A percentile compares a stretch with the other conserved stretches of the same genome.
phyloP scores from a whole-genome alignment of 1,140 invertebrate species.

The Tenebrio molitor region DNA sequence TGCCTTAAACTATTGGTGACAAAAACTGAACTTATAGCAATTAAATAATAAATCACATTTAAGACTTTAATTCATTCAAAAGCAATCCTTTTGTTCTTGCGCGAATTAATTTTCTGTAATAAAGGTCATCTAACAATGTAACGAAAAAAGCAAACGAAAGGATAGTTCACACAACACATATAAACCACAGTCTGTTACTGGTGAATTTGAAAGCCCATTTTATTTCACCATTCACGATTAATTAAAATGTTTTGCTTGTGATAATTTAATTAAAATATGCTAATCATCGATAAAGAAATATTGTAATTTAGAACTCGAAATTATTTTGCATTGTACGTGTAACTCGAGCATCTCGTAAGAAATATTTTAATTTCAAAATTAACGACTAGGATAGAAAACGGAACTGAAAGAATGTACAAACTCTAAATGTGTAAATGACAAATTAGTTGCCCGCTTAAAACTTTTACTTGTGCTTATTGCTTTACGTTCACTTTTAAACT shows the following conservation, averaged over 20 bases:
- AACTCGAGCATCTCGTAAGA: too few species aligned
- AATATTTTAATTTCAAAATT: too few species aligned
- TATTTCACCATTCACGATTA: slow-evolving; percentile 12
- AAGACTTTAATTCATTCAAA: slow-evolving; percentile 8
- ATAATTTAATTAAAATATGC: too few species aligned
- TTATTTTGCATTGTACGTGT: too few species aligned
- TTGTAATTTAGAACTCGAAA: too few species aligned
- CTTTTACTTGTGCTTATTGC: background rate
- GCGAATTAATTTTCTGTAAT: slow-evolving; percentile 18
- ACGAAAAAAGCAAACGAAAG: slow-evolving; percentile 19
- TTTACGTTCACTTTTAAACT: slow-evolving; percentile 20
- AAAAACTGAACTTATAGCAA: background rate
- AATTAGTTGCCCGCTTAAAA: slow-evolving; percentile 16
- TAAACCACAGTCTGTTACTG: background rate
- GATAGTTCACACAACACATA: slow-evolving; percentile 23
- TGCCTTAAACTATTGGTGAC: too few species aligned
- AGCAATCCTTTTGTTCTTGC: slow-evolving; percentile 24
- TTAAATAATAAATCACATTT: background rate
- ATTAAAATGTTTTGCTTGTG: too few species aligned
- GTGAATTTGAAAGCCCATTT: background rate
- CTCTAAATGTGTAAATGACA: slow-evolving; percentile 25
- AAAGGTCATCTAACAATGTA: slow-evolving; percentile 24
- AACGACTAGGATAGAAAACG: background rate
- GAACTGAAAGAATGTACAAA: background rate
- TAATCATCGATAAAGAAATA: too few species aligned